Evolutionary conservation across 2,797 vertebrate species (phyloP).

Genomic region (Neosilurus mollespiculum): DNA sequence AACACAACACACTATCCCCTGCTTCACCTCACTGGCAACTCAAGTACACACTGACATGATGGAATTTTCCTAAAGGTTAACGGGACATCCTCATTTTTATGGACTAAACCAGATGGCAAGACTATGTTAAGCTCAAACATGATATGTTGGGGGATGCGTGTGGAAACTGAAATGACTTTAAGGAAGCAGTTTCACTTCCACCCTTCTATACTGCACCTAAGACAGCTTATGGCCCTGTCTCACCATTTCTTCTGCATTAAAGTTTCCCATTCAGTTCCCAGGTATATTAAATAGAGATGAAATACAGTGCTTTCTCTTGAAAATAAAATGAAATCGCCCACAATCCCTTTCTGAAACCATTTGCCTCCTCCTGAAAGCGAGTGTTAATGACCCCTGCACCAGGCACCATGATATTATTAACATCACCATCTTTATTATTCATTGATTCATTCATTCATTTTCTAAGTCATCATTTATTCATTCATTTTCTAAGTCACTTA

Average conservation of each 20-base stretch:
- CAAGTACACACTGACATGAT: background rate
- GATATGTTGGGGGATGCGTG: background rate
- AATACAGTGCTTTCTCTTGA: no score
- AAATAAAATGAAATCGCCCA: no score
- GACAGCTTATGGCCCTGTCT: background rate
- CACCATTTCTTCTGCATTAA: background rate
- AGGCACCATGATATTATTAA: no score
- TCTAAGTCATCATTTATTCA: no score
- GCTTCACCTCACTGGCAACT: background rate
- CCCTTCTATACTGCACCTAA: background rate
- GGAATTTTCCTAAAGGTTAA: constrained; percentile 21
- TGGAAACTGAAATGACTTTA: background rate
- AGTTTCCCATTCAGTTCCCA: no score
- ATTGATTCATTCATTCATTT: no score
- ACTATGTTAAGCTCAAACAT: background rate
- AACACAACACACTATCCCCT: background rate
- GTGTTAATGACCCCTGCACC: no score
- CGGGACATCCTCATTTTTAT: background rate
- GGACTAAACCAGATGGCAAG: constrained; percentile 1
- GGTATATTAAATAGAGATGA: no score
- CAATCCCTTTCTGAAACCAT: no score
- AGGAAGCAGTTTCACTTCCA: background rate
- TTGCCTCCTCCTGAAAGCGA: no score
- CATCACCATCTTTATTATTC: no score
- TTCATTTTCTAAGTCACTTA: no score